These are phyloP conservation scores for Psilanteris sp. DNA, from an alignment of 1,140 invertebrate genomes.

Conservation along the genomic window DNA sequence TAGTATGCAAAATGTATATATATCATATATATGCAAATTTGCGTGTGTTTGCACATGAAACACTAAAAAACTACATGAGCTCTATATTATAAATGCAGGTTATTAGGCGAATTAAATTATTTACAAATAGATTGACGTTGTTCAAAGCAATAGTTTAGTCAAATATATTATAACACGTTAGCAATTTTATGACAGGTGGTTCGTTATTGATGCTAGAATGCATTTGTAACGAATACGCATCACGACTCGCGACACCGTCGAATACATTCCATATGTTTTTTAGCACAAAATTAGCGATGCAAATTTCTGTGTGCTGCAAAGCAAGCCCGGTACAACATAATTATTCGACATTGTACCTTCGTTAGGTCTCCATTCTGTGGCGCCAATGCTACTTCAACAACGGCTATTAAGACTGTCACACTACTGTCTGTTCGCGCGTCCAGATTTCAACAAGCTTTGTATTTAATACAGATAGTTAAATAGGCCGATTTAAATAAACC, in stretches of 20 bases:
- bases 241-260: constrained; percentile 44
- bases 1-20: too few species aligned
- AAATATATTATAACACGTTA: too few species aligned
- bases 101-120: too few species aligned
- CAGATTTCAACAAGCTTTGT: constrained; percentile 36
- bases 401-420: constrained; percentile 27
- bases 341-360: constrained; percentile 61
- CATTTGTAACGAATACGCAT: constrained; percentile 40
- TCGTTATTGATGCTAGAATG: constrained; percentile 36
- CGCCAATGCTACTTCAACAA: constrained; percentile 46
- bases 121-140: too few species aligned
- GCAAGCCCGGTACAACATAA: constrained; percentile 47
- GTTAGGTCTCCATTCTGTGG: constrained; percentile 54
- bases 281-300: constrained; percentile 42
- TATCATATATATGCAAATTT: too few species aligned
- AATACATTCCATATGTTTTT: constrained; percentile 45
- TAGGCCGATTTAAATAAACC: constrained; percentile 17
- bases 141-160: too few species aligned
- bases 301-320: constrained; percentile 44
- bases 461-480: constrained; percentile 22
- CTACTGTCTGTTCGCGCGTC: constrained; percentile 23
- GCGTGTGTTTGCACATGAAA: too few species aligned
- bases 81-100: too few species aligned
- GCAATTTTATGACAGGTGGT: constrained; percentile 49
- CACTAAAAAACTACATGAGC: too few species aligned